Evolutionary conservation across 2,888 invertebrate genomes (phyloP).

Genomic region (Leptinotarsa juncta): DNA sequence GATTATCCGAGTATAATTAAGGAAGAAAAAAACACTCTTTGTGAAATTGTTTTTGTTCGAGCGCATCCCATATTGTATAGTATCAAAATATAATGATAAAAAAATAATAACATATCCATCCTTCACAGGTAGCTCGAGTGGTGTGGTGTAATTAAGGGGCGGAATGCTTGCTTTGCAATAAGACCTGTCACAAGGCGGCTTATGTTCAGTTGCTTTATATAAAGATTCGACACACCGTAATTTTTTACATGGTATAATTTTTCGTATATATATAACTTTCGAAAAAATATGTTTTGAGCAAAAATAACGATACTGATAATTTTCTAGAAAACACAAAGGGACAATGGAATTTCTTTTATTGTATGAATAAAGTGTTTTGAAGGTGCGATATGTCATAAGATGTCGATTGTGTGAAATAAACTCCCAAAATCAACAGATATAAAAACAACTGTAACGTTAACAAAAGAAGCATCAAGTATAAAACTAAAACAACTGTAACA

Average conservation of each 20-base stretch:
- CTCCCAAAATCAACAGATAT: no score
- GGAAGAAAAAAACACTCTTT: conserved; percentile 33
- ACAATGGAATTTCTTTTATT: no score
- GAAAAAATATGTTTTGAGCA: not conserved
- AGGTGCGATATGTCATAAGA: no score
- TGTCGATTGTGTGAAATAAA: no score
- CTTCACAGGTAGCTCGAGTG: conserved; percentile 43
- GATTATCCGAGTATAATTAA: conserved; percentile 42
- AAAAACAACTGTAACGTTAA: no score
- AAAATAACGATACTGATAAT: no score
- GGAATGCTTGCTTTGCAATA: conserved; percentile 52
- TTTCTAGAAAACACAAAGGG: no score
- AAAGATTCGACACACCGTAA: conserved; percentile 30
- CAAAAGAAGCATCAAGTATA: no score
- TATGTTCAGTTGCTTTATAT: conserved; percentile 25
- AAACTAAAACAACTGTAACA: no score
- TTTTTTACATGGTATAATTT: conserved; percentile 16
- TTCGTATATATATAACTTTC: not conserved
- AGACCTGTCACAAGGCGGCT: conserved; percentile 33
- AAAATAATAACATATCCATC: conserved; percentile 32
- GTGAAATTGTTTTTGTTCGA: conserved; percentile 21
- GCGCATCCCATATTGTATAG: conserved; percentile 37
- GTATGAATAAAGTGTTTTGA: no score
- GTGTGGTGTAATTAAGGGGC: conserved; percentile 49
- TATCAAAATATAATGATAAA: conserved; percentile 27